A percentile compares a stretch with the other conserved stretches of the same genome.
These are phyloP conservation scores for Callipepla californica DNA, from an alignment of 2,113 vertebrate species.

Conservation along the genomic window DNA sequence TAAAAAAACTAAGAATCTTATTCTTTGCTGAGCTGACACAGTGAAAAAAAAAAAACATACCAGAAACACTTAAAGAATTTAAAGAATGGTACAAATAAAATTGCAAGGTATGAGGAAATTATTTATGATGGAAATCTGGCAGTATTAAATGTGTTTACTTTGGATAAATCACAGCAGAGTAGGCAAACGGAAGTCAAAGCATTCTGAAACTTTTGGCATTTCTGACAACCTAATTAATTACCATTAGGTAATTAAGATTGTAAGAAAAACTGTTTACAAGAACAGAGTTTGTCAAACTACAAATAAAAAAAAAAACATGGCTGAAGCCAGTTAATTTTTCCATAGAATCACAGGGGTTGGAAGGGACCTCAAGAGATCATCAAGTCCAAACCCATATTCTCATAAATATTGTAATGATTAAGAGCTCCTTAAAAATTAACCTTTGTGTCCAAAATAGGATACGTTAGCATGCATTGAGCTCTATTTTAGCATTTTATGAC, in stretches of 20 bases:
- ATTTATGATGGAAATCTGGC: conserved; percentile 6
- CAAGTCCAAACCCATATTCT: not conserved
- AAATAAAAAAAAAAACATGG: not conserved
- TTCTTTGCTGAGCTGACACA: not conserved
- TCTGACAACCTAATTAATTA: not conserved
- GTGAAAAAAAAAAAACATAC: not conserved
- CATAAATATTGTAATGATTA: not conserved
- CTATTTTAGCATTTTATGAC: not conserved
- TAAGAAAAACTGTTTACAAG: not conserved
- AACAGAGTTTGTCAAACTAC: not conserved
- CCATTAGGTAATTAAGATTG: not conserved
- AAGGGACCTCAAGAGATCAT: no score
- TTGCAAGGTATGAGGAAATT: not conserved
- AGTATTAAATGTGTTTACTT: not conserved
- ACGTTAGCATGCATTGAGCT: not conserved
- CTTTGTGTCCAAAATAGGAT: not conserved
- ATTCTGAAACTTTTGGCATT: not conserved
- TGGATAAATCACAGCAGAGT: conserved; percentile 12
- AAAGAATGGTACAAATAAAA: not conserved
- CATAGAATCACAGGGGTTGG: no score
- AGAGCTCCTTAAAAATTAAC: not conserved
- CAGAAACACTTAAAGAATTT: not conserved
- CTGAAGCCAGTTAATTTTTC: not conserved
- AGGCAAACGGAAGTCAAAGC: conserved; percentile 45
- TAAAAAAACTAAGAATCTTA: not conserved